Base-by-base conservation (phyloP, 2,888 invertebrate species). In the Macroteleia sp. region DNA sequence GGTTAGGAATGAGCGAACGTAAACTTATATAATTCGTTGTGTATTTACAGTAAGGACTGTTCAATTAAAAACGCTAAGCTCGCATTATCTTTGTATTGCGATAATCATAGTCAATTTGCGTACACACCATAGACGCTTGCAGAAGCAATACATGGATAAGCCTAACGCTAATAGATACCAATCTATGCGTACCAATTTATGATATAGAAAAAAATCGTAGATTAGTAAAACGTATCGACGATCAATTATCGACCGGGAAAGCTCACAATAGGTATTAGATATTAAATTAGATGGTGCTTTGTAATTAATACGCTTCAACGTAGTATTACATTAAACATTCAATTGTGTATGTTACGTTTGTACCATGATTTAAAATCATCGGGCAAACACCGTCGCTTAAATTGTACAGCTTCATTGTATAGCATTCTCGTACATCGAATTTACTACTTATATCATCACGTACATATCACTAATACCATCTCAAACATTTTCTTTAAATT, bases 91-190 rank as follows among this genome's bases (percentile, higher is more conserved):
- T 62, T 12, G 52, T 52, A 82, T 67, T 80, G 81, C 81, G 80
- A 82, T 81, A 82, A 56, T 85, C 85, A 82, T 85, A 87, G 89
- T 89, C 88, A 88, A 89, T 89, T 88, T 81, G 85, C 85, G 82
- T 82, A 82, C 84, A 85, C 84, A 87, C 84, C 83, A 86, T 61
- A 82, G 80, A 83, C 84, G 85, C 82, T 87, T 82, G 82, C 80
- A 80, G 82, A 87, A 83, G 85, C 83, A 85, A 85, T 86, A 87
- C 83, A 80, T 81, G 71, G 80, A 81, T 75, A 36, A 82, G 76
- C 66, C 71, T 76, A 81, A 78, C 34, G 74, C 82, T 80, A 77
- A 73, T 81, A 71, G 80, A 57, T 81, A 75, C 61, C 64, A 75
- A 80, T 77, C n/a, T 79, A 78, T 81, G 79, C 56, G 69, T 77